Base-by-base conservation (phyloP, 2,888 invertebrate species). In the Cenopis cana region DNA sequence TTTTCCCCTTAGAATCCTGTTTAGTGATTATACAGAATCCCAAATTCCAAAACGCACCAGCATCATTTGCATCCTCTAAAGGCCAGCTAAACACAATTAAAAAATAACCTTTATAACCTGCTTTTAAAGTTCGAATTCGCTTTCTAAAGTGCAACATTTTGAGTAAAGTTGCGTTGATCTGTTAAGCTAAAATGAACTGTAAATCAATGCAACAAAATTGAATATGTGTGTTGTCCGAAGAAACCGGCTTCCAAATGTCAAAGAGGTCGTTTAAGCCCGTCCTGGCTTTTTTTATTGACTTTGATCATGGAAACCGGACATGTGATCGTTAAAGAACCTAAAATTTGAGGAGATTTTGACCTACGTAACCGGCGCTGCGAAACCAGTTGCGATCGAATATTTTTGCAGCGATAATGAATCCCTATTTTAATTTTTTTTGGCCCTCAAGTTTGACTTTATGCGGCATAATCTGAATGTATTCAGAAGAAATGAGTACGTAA, bases 161-260 rank as follows among this genome's bases (percentile, higher is more conserved):
- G 14, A 24, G 50, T 20, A 38, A 50, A 57, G 24, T 60, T 54
- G 29, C 50, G 41, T 10, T n/a, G 33, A 14, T 8, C 12, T 41
- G 50, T 6, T 12, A 29, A 20, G 57, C n/a, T 29, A 52, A 70
- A 70, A 52, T 52, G 10, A 12, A 52, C 65, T 59, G 18, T 70
- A 24, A 64, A 11, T 18, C 0, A 36, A 38, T 8, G 9, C 0
- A 2, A 17, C 38, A 62, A 64, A 29, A n/a, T 41, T 9, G 8
- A 1, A n/a, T 12, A 14, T 20, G n/a, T 18, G 18, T 17, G 41
- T 46, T 2, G 12, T 0, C 20, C 2, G 20, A 36, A n/a, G 64
- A 36, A 70, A 70, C 59, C 46, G 65, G 70, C 65, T 65, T 6
- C 57, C 59, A 46, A 70, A 70, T 70, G 70, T 70, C 70, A 66